Conservation (phyloP, 2,113 vertebrate genomes). For the Chloropsis cyanopogon region DNA sequence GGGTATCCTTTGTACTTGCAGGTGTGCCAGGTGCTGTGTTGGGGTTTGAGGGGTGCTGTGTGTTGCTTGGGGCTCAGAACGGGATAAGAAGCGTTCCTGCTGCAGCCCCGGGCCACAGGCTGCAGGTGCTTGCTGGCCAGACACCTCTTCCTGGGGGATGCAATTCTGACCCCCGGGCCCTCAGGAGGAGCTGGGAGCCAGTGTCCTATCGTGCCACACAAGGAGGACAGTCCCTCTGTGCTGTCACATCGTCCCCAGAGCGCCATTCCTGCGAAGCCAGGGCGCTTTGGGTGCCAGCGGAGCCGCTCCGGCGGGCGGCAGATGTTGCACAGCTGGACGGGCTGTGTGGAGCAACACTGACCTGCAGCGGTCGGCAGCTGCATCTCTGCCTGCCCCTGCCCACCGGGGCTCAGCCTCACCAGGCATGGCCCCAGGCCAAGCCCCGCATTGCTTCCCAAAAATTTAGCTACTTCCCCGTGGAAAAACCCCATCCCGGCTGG, state of each 20-base stretch:
- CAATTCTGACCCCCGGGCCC: not conserved
- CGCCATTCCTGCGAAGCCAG: accelerated
- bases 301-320: not conserved
- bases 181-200: accelerated
- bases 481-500: not conserved
- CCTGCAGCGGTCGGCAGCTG: not conserved
- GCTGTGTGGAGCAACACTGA: slow-evolving; percentile 38
- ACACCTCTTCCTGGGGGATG: not conserved
- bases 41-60: not conserved
- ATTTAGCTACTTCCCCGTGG: not conserved
- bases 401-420: not conserved
- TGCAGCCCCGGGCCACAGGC: not conserved
- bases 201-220: not conserved
- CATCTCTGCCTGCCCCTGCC: not conserved
- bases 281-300: not conserved
- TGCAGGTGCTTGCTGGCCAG: not conserved
- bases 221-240: not conserved
- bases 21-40: accelerated
- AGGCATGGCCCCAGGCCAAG: not conserved
- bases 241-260: not conserved
- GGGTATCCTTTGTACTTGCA: not conserved
- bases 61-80: not conserved
- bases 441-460: not conserved
- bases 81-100: not conserved
- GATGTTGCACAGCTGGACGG: slow-evolving; percentile 33